Evolutionary conservation across 2,113 vertebrate species (phyloP).

Genomic region (Uropsilus gracilis): DNA sequence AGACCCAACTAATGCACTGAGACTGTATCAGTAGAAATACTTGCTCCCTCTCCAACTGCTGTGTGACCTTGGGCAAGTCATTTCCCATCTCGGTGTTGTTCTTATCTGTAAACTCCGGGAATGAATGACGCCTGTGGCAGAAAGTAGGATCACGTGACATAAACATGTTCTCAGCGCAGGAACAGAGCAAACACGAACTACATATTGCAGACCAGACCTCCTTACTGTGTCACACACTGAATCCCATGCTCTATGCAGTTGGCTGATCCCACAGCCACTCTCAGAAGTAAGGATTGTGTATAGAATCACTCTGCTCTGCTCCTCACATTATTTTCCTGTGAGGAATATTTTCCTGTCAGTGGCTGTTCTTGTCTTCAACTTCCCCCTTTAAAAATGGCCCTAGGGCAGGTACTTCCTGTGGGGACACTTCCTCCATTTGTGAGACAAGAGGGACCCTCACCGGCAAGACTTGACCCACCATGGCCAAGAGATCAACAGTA

Average conservation of each 20-base stretch:
- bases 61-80: not conserved
- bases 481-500: constrained; percentile 58
- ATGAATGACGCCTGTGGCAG: not conserved
- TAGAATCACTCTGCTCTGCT: not conserved
- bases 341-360: constrained; percentile 57
- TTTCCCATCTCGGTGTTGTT: not conserved
- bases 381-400: constrained; percentile 57
- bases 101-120: not conserved
- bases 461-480: constrained; percentile 27
- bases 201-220: not conserved
- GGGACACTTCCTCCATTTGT: constrained; percentile 57
- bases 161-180: not conserved
- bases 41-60: not conserved
- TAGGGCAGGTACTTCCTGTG: constrained; percentile 48
- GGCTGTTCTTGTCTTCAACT: constrained; percentile 42
- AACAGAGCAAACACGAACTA: not conserved
- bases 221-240: not conserved
- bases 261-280: not conserved
- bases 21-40: not conserved
- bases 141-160: not conserved
- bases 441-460: constrained; percentile 39
- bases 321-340: not conserved
- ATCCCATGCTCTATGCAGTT: not conserved
- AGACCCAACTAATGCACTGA: not conserved
- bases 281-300: not conserved